Evolutionary conservation across 2,113 vertebrate species (phyloP).

Genomic region (Tachuris rubrigastra): DNA sequence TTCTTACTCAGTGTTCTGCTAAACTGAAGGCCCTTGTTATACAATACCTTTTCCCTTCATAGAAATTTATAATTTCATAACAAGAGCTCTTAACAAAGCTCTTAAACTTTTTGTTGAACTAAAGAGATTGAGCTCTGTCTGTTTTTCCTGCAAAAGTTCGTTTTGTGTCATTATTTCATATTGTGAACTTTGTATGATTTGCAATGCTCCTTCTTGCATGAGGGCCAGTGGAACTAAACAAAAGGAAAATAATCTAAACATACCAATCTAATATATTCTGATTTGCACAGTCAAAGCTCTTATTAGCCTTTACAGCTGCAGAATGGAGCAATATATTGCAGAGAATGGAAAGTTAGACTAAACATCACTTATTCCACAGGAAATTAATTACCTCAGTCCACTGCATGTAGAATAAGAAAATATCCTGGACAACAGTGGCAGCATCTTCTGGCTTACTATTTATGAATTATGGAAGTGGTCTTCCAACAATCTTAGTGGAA

Average conservation of each 20-base stretch:
- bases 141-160: not conserved
- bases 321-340: not conserved
- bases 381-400: not conserved
- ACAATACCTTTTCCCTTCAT: not conserved
- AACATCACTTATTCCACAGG: not conserved
- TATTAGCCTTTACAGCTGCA: not conserved
- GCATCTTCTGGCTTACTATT: not conserved
- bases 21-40: not conserved
- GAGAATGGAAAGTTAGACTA: not conserved
- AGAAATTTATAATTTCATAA: not conserved
- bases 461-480: not conserved
- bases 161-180: not conserved
- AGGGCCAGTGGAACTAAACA: not conserved
- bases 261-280: not conserved
- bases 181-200: not conserved
- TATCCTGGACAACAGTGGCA: not conserved
- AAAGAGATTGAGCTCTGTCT: not conserved
- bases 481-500: not conserved
- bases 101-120: not conserved
- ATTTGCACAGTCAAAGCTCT: not conserved
- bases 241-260: not conserved
- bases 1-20: not conserved
- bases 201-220: not conserved
- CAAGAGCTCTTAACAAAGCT: not conserved
- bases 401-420: not conserved